These are phyloP conservation scores for Stegastes partitus DNA, from an alignment of 2,113 vertebrate genomes.

Conservation along the genomic window DNA sequence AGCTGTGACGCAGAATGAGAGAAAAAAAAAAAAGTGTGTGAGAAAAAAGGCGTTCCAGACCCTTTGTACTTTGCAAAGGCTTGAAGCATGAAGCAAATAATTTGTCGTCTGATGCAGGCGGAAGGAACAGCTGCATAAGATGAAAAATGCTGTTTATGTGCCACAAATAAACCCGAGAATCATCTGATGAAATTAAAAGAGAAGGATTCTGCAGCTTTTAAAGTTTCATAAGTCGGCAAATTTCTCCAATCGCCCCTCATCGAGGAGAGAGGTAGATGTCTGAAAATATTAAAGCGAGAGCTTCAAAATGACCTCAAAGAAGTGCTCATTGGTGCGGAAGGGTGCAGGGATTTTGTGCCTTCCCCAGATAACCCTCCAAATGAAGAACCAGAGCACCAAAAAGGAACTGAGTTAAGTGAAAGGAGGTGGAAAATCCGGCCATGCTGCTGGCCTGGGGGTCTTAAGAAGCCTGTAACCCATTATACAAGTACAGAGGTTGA, in stretches of 20 bases:
- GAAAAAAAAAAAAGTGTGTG: too few species aligned
- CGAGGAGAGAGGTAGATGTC: conserved; percentile 12
- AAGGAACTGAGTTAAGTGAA: conserved; percentile 46
- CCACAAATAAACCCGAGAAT: conserved; percentile 7
- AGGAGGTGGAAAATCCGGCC: conserved; percentile 58
- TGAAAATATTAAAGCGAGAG: conserved; percentile 46
- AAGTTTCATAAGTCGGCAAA: conserved; percentile 42
- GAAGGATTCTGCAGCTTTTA: conserved; percentile 14
- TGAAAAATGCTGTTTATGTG: conserved; percentile 9
- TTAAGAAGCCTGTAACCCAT: conserved; percentile 40
- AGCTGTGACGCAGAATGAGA: neutral
- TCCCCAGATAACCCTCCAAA: conserved; percentile 31
- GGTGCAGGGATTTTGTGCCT: conserved; percentile 41
- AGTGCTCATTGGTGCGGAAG: conserved; percentile 54
- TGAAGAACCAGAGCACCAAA: conserved; percentile 37
- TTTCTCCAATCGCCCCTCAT: conserved; percentile 24
- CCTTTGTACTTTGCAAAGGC: neutral
- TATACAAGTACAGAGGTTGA: conserved; percentile 65
- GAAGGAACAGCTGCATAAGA: conserved; percentile 9
- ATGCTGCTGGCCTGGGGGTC: conserved; percentile 40
- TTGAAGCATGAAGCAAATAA: neutral
- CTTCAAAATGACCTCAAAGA: conserved; percentile 50
- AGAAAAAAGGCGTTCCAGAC: neutral
- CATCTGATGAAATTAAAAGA: neutral
- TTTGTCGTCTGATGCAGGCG: conserved; percentile 4